Conservation (phyloP, 2,113 vertebrate genomes). For the Archilochus colubris region DNA sequence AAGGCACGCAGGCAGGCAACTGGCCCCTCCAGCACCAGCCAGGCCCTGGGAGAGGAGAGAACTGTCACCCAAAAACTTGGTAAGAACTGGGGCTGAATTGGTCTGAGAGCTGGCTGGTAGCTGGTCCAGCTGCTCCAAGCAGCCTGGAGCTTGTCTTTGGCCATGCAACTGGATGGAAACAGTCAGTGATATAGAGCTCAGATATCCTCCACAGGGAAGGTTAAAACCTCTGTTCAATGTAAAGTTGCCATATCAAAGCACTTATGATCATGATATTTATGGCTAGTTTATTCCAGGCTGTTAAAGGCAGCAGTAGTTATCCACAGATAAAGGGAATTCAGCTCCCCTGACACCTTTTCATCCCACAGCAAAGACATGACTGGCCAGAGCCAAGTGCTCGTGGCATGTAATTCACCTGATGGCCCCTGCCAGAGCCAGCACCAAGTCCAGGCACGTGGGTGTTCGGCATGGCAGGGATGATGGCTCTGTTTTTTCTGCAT, state of each 20-base stretch:
- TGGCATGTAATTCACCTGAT: neutral
- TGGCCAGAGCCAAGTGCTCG: rapidly evolving
- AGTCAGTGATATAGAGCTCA: constrained; percentile 32
- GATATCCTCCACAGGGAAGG: constrained; percentile 56
- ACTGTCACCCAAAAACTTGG: neutral
- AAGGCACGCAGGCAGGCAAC: neutral
- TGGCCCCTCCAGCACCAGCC: neutral
- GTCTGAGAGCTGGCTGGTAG: neutral
- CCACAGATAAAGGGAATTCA: constrained; percentile 48
- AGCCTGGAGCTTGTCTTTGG: neutral
- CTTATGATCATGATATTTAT: constrained; percentile 68
- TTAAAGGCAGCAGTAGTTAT: constrained; percentile 66
- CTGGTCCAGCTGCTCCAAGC: neutral
- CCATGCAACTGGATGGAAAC: neutral
- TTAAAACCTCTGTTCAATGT: constrained; percentile 67
- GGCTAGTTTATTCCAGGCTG: constrained; percentile 66
- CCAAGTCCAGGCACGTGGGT: rapidly evolving
- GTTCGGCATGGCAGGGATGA: neutral
- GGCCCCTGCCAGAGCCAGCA: neutral
- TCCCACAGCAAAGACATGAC: neutral
- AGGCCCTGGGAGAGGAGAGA: neutral
- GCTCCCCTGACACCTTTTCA: constrained; percentile 38
- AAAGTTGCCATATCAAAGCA: constrained; percentile 67
- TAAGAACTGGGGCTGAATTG: neutral
- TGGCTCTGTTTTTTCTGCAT: neutral